Conservation (phyloP, 2,888 invertebrate genomes). For the Sinotaia quadrata region DNA sequence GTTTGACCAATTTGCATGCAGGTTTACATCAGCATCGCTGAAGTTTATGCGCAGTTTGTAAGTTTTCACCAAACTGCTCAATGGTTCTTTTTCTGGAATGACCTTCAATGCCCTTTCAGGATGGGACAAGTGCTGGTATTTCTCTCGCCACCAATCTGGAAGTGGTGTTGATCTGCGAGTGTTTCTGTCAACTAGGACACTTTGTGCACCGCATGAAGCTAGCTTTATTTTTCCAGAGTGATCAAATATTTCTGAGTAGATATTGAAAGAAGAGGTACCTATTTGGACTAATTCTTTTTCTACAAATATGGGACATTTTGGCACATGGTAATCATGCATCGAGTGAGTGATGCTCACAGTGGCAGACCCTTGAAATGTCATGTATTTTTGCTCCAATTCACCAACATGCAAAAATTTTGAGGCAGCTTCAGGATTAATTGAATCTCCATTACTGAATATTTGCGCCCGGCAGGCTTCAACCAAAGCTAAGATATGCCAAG, state of each 20-base stretch:
- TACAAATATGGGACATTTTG: constrained; percentile 24
- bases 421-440: neutral
- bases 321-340: constrained; percentile 13
- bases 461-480: constrained; percentile 24
- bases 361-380: constrained; percentile 22
- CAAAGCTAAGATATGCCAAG: constrained; percentile 30
- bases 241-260: constrained; percentile 15
- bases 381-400: constrained; percentile 9
- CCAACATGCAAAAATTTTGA: constrained; percentile 19
- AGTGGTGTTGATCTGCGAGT: constrained; percentile 4
- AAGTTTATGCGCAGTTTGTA: neutral
- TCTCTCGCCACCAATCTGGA: constrained; percentile 35
- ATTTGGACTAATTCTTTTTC: constrained; percentile 25
- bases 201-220: constrained; percentile 15
- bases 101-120: constrained; percentile 8
- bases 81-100: neutral
- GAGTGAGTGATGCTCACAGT: constrained; percentile 10
- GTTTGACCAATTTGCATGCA: constrained; percentile 33
- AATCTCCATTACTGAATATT: constrained; percentile 1
- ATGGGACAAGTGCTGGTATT: neutral
- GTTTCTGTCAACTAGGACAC: constrained; percentile 21
- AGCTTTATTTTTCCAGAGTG: neutral
- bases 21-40: constrained; percentile 25
- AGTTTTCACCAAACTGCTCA: neutral
- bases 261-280: constrained; percentile 22